These are phyloP conservation scores for Ceyx cyanopectus DNA, from an alignment of 2,113 vertebrate species.

Conservation along the genomic window DNA sequence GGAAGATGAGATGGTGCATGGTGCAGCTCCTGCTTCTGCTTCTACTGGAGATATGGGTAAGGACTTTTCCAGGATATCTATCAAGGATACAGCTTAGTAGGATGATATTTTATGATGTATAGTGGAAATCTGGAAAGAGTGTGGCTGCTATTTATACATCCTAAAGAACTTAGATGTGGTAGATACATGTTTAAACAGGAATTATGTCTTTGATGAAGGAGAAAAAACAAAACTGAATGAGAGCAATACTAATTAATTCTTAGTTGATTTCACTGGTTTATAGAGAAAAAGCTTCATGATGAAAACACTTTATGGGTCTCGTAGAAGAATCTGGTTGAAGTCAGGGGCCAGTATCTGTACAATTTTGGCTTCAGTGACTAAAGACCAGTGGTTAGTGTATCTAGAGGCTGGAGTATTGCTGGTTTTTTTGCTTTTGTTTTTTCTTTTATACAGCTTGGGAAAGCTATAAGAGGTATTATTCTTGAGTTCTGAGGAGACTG, in stretches of 20 bases:
- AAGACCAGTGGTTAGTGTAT: neutral
- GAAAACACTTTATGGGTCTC: neutral
- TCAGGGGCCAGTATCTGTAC: neutral
- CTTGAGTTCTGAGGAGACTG: neutral
- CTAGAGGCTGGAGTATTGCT: neutral
- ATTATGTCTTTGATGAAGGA: neutral
- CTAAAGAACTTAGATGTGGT: neutral
- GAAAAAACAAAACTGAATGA: neutral
- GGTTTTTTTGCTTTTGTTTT: neutral
- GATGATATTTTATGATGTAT: constrained; percentile 8
- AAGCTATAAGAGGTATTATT: neutral
- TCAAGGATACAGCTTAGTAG: neutral
- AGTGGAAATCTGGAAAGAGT: neutral
- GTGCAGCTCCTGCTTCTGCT: neutral
- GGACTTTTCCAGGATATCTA: neutral
- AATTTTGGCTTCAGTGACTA: neutral
- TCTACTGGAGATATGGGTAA: neutral
- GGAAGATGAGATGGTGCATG: neutral
- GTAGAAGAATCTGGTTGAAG: neutral
- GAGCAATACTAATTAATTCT: neutral
- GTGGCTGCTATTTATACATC: neutral
- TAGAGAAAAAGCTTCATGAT: neutral
- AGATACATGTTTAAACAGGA: neutral
- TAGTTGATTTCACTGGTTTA: neutral
- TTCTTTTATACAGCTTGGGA: neutral